Evolutionary conservation across 2,797 vertebrate species (phyloP).

Genomic region (Coendou prehensilis): DNA sequence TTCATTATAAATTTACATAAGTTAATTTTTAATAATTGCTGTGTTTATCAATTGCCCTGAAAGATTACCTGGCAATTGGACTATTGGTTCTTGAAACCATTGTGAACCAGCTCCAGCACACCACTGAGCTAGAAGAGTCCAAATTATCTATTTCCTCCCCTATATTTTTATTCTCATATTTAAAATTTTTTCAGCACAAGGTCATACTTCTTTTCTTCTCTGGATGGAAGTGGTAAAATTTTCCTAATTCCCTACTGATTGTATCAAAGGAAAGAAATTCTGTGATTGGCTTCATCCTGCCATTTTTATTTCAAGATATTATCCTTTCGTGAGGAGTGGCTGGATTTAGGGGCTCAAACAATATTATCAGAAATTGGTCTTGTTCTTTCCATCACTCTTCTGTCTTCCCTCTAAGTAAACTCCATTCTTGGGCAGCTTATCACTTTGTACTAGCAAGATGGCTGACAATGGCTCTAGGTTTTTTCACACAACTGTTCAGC

Average conservation of each 20-base stretch:
- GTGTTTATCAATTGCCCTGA: constrained; percentile 20
- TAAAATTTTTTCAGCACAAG: not conserved
- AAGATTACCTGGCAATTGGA: constrained; percentile 17
- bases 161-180: not conserved
- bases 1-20: constrained; percentile 49
- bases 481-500: constrained; percentile 10
- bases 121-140: not conserved
- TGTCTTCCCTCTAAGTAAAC: constrained; percentile 40
- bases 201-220: constrained; percentile 30
- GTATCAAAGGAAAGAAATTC: constrained; percentile 47
- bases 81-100: not conserved
- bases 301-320: constrained; percentile 44
- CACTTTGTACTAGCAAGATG: constrained; percentile 3
- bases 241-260: constrained; percentile 5
- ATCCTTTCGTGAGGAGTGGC: not conserved
- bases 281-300: constrained; percentile 22
- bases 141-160: not conserved
- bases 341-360: constrained; percentile 31
- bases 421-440: not conserved
- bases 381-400: constrained; percentile 45
- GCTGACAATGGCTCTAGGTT: not conserved
- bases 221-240: constrained; percentile 23
- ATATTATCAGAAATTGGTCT: constrained; percentile 25
- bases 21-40: constrained; percentile 47
- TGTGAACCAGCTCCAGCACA: not conserved